Base-by-base conservation (phyloP, 2,888 invertebrate genomes). In the Aleiodes alternator region DNA sequence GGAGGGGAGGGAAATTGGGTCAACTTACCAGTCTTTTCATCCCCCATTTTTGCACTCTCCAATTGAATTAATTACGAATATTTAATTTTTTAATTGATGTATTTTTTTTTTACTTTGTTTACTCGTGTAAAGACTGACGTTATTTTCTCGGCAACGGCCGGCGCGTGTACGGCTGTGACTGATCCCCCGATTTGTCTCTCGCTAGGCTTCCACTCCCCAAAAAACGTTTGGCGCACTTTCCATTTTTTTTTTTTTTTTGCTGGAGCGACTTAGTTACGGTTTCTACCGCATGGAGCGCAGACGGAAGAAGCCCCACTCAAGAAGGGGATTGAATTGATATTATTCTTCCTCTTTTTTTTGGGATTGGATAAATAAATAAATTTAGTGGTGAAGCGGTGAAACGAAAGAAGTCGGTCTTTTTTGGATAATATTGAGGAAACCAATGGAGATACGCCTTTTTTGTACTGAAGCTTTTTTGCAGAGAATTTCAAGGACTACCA, bases 11-110 rank as follows among this genome's bases (percentile, higher is more conserved):
- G 34, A 8, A 71, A 43, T 29, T 43, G 56, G 50, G 57, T 61
- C 72, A 68, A 78, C 78, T 73, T n/a, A 78, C 78, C 78, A 78
- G 75, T 76, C 71, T 75, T 76, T 31, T 59, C 66, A 23, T 74
- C 78, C 23, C 55, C 78, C 78, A 78, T 78, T 55, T 64, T 48
- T 64, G 8, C 11, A 43, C 43, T 9, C 9, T 8, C 9, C 11
- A 9, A 43, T 9, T 0, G 7, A 43, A 7, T 43, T 9, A 43
- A 43, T 11, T 11, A 9, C 8, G 7, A 11, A 9, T 9, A 43
- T 9, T 43, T 43, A 43, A 7, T 43, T 43, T 9, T 9, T 11
- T 43, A 9, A 43, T 43, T 11, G 3, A 43, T 7, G 4, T 8
- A 43, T 43, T 3, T 43, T 43, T 43, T 3, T 43, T 3, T 8